Conservation (phyloP, 2,888 invertebrate genomes). For the Trissolcus brochymenae region DNA sequence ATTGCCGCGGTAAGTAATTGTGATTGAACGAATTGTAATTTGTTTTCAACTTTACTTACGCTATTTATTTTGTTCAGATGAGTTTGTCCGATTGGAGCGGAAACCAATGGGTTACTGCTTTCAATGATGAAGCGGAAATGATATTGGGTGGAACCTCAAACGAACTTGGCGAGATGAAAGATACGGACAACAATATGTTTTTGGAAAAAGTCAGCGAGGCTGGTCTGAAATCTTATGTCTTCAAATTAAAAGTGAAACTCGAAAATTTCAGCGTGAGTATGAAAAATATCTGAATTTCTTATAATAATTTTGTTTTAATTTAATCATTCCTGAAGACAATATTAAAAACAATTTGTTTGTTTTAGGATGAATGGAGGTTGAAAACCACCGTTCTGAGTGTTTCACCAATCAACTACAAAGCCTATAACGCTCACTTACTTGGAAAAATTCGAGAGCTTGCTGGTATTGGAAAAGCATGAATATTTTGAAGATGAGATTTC, state of each 20-base stretch:
- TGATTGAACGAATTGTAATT: not conserved
- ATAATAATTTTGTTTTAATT: not conserved
- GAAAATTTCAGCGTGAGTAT: constrained; percentile 92
- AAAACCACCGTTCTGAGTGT: constrained; percentile 85
- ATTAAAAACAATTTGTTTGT: constrained; percentile 52
- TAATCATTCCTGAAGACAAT: not conserved
- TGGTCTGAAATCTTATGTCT: constrained; percentile 87
- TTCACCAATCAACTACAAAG: constrained; percentile 84
- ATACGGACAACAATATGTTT: constrained; percentile 82
- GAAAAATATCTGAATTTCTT: not conserved
- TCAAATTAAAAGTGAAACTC: constrained; percentile 91
- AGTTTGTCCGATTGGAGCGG: constrained; percentile 92
- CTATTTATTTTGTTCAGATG: constrained; percentile 78
- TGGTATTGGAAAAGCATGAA: constrained; percentile 77
- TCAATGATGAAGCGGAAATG: constrained; percentile 89
- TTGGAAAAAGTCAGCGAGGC: constrained; percentile 84
- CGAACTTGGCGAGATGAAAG: constrained; percentile 87
- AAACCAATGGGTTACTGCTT: constrained; percentile 93
- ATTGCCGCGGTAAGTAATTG: constrained; percentile 84
- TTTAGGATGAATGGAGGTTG: constrained; percentile 88
- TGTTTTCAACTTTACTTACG: constrained; percentile 10
- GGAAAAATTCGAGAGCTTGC: constrained; percentile 83
- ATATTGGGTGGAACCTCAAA: constrained; percentile 84
- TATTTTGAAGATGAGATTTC: not conserved
- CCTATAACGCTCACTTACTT: constrained; percentile 85